Base-by-base conservation (phyloP, 2,113 vertebrate genomes). In the Marmota monax region DNA sequence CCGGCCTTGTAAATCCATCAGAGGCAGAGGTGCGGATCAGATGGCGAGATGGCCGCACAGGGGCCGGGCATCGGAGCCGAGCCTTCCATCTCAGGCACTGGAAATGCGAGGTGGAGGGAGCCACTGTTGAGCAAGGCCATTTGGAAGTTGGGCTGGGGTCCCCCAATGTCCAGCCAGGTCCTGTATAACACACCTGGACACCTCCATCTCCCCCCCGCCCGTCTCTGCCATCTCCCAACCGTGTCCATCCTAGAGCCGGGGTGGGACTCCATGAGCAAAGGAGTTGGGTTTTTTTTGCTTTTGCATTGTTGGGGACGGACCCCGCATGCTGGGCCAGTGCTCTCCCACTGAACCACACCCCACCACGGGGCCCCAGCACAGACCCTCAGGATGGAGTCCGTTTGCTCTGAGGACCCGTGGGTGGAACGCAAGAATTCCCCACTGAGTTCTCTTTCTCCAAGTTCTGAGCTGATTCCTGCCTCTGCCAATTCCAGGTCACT, bases 1-100 rank as follows among this genome's bases (percentile, higher is more conserved):
- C 98, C 97, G 98, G 98, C 98, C 98, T 98, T 98, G 98, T 98
- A 99, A 99, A 99, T 98, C 98, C 97, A 97, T 99, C 98, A 98
- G 96, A 97, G 97, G 94, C 92, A 76, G 96, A 53, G 4, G 97
- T 98, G 96, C 87, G 86, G 97, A 97, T 98, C 96, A 88, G 96
- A 97, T 14, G 94, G 90, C 72, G 95, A 67, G 80, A 79, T 78
- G 61, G 80, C 88, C 96, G 45, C 93, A 98, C 96, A 96, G 97
- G 89, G 45, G 7, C 45, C 45, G 7, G 45, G 45, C 45, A 45
- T 45, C 45, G 45, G 45, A 45, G 45, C 7, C 1, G 45, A 45
- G 45, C 45, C 32, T 88, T 88, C 53, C 86, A 92, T 96, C 98
- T 98, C 91, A 96, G 94, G 92, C 88, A 86, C 90, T 56, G 58